Conservation (phyloP, 2,113 vertebrate species). For the Mungos mungo region DNA sequence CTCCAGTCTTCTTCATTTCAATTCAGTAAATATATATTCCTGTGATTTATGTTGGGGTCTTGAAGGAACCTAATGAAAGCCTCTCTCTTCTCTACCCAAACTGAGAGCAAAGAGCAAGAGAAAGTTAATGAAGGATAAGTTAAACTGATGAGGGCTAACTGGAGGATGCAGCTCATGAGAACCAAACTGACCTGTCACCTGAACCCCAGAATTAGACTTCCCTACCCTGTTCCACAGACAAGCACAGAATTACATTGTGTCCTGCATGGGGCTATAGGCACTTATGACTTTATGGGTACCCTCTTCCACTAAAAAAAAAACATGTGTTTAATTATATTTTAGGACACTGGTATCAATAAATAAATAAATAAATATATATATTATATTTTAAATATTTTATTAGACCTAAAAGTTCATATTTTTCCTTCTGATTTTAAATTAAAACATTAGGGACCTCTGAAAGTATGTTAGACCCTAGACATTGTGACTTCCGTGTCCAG, state of each 20-base stretch:
- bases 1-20: neutral
- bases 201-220: neutral
- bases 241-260: neutral
- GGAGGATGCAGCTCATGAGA: neutral
- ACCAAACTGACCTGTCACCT: neutral
- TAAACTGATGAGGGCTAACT: neutral
- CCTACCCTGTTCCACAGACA: neutral
- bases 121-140: neutral
- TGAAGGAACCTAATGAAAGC: neutral
- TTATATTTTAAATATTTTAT: neutral
- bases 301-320: neutral
- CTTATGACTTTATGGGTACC: neutral
- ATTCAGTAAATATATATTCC: slow-evolving; percentile 30
- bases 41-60: neutral
- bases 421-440: slow-evolving; percentile 14
- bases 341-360: neutral
- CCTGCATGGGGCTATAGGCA: neutral
- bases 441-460: neutral
- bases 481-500: neutral
- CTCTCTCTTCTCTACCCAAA: neutral
- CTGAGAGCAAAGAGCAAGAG: neutral
- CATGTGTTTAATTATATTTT: neutral
- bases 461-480: neutral
- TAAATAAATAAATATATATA: neutral
- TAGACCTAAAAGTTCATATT: neutral